Base-by-base conservation (phyloP, 2,797 vertebrate genomes). In the Enteromius unitaeniatus region DNA sequence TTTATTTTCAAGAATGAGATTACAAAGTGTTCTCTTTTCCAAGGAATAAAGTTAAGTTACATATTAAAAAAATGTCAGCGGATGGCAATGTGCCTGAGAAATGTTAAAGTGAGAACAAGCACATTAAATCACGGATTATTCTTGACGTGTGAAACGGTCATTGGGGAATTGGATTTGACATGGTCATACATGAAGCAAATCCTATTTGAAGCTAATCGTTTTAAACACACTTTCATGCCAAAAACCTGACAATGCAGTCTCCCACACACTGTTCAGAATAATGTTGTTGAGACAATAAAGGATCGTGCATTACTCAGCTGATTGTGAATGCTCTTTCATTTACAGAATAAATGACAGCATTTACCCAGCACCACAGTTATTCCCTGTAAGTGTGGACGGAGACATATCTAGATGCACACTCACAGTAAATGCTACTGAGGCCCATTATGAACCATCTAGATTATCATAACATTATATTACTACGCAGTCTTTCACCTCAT, bases 1-100 rank as follows among this genome's bases (percentile, higher is more conserved):
- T 58, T n/a, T 58, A 23, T 58, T 4, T 58, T 23, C n/a, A 58
- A 58, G 55, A 23, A 0, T 58, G 9, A 23, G 0, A 90, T 88
- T 88, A 84, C 78, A 84, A 88, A 88, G 80, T 82, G 77, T 85
- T 85, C 81, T 68, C 70, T 69, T 85, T 89, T 88, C 60, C 62
- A 75, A 82, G 81, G 42, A 86, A 86, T 88, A 87, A 84, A 67
- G 34, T 49, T 69, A 81, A 87, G 86, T 81, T 78, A 86, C 31
- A 21, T 67, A 34, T 87, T 89, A 51, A 62, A 85, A 37, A 89
- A 88, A 88, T 88, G 87, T 87, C 73, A 86, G 76, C 40, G 68
- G 21, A 86, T 83, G 55, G 69, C 60, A 88, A 74, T 76, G 81
- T 85, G 80, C 73, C 75, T 84, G 80, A 89, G 67, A 85, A 79